Conservation (phyloP, 2,888 invertebrate genomes). For the Heliconius cydno region DNA sequence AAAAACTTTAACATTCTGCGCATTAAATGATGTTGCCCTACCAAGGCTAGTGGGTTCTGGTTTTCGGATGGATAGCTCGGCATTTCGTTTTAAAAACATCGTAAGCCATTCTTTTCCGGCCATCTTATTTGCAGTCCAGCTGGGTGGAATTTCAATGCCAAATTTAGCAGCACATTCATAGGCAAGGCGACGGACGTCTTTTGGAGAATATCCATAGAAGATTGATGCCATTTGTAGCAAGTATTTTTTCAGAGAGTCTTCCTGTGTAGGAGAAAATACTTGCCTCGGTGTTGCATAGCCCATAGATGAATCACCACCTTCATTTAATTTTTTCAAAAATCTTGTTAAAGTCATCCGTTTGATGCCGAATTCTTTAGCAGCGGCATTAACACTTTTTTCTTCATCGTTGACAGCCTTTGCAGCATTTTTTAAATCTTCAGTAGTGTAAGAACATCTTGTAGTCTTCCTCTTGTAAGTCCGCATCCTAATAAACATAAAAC, state of each 20-base stretch:
- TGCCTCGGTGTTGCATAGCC: conserved; percentile 47
- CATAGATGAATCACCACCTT: conserved; percentile 44
- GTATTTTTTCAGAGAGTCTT: conserved; percentile 45
- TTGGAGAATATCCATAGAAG: conserved; percentile 48
- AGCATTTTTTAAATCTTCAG: conserved; percentile 46
- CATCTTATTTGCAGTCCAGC: conserved; percentile 47
- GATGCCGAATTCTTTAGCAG: conserved; percentile 50
- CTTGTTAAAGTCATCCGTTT: conserved; percentile 50
- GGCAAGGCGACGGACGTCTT: conserved; percentile 49
- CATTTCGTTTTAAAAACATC: conserved; percentile 50
- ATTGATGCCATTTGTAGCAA: conserved; percentile 48
- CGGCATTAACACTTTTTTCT: conserved; percentile 45
- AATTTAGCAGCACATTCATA: conserved; percentile 48
- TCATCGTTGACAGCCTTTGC: conserved; percentile 46
- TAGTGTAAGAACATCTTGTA: conserved; percentile 47
- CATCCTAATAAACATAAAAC: conserved; percentile 46
- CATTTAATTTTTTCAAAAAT: conserved; percentile 49
- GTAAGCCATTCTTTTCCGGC: conserved; percentile 50
- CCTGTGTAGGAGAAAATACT: conserved; percentile 46
- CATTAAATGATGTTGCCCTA: conserved; percentile 54
- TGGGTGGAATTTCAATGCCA: conserved; percentile 40
- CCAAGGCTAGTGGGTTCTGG: conserved; percentile 50
- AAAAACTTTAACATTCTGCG: conserved; percentile 49
- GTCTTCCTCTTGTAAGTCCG: conserved; percentile 45
- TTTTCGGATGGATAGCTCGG: conserved; percentile 50